Conservation (phyloP, 2,888 invertebrate species). For the Diarsia rubi region DNA sequence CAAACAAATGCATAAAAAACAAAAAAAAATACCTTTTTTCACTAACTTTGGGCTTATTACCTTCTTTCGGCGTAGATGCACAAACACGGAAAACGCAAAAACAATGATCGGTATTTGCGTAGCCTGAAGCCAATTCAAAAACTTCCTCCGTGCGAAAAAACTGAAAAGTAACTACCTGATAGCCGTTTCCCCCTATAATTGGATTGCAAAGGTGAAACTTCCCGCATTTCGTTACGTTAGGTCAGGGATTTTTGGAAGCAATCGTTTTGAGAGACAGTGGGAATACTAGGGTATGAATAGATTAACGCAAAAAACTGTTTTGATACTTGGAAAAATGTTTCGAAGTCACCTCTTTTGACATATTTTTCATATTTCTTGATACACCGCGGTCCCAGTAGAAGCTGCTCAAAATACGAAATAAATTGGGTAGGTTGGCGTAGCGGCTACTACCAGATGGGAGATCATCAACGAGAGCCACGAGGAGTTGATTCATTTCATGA, state of each 20-base stretch:
- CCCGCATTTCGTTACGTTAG: constrained; percentile 19
- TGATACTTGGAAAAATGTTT: not conserved
- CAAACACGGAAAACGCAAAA: not conserved
- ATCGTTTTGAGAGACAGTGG: not conserved
- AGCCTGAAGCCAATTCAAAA: constrained; percentile 11
- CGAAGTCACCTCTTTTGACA: not conserved
- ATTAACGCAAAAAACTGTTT: not conserved
- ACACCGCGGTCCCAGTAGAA: not conserved
- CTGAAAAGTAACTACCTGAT: constrained; percentile 22
- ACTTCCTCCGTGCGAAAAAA: constrained; percentile 2
- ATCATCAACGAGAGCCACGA: no score
- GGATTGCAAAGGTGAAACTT: constrained; percentile 21
- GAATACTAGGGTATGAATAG: not conserved
- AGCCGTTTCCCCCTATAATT: constrained; percentile 27
- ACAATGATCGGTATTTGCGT: constrained; percentile 1
- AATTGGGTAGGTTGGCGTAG: no score
- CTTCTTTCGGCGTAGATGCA: not conserved
- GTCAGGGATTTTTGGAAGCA: constrained; percentile 24
- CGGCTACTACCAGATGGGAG: no score
- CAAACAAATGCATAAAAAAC: no score
- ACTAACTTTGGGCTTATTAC: not conserved
- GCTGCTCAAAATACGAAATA: not conserved
- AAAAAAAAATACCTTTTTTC: not conserved
- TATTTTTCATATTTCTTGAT: not conserved
- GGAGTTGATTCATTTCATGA: no score